Evolutionary conservation across 2,113 vertebrate species (phyloP), one percentile per base, ranked within the genome.

Genomic region (Diadophis punctatus): DNA sequence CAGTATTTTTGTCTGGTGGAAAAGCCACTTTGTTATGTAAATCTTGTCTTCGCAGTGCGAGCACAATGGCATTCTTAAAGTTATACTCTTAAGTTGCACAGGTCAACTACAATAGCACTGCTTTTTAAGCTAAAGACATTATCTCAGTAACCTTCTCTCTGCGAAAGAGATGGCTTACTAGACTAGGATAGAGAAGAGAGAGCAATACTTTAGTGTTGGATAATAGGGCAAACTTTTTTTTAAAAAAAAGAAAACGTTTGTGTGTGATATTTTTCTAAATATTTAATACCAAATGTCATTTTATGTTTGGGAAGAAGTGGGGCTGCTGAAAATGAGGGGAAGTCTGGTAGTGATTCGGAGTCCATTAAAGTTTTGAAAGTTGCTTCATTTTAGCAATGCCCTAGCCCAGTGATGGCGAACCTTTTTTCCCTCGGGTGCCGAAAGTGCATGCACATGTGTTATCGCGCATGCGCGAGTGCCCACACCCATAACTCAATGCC

Each of bases 201-300:
- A 49, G 49, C 49, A 74, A 90, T 88, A 18, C 43, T 94, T 18
- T 53, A 0, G 0, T 85, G n/a, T 48, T 46, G 46, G 27, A 30
- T 48, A 30, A 0, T 49, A 74, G 90, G 90, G 60, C 0, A 92
- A n/a, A 87, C 5, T 63, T 27, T 34, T 49, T 85, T 53, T 46
- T 46, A 46, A 46, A 46, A 5, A 46, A 49, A 56, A 93, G 48
- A 9, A 46, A 86, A 43, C 2, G 2, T 10, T 10, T 25, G 58
- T 86, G 43, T 58, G 51, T 86, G 80, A 85, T 22, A 85, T 86
- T 86, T 85, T 49, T 0, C 9, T 92, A 94, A 49, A 3, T 80
- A 53, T 86, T 90, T 86, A 92, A 90, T 90, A 90, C 92, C 91
- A 94, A 49, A 85, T 84, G 92, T 3, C 74, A 43, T 84, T 91